phyloP scores from a whole-genome alignment of 2,888 invertebrate species.

The Acheta domesticus region DNA sequence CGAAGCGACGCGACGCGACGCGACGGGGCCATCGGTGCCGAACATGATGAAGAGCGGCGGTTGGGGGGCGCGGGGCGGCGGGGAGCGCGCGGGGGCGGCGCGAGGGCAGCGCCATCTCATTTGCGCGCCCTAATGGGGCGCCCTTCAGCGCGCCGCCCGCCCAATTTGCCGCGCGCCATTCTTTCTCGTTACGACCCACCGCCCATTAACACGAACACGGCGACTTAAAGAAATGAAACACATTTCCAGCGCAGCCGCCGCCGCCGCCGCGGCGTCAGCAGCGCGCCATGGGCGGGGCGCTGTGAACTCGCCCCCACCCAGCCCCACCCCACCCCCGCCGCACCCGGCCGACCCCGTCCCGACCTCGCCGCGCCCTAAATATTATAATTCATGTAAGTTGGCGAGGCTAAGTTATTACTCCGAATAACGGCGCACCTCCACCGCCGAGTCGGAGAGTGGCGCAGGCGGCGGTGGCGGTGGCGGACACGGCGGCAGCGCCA shows the following conservation, averaged over 20 bases:
- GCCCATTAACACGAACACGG: constrained; percentile 18
- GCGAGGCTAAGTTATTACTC: constrained; percentile 18
- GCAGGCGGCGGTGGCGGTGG: too few relatives aligned
- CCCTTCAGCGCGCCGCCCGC: neutral
- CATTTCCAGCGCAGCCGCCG: constrained; percentile 7
- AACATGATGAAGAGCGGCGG: neutral
- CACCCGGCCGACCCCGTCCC: neutral
- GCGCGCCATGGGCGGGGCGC: neutral
- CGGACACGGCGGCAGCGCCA: neutral
- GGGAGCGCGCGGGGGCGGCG: neutral
- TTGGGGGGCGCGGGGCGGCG: neutral
- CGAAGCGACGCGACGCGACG: too few relatives aligned
- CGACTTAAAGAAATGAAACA: constrained; percentile 18
- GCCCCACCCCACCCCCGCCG: neutral
- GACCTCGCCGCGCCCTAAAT: neutral
- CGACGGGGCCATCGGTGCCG: neutral
- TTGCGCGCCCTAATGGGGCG: constrained; percentile 2
- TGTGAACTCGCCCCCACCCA: too few relatives aligned
- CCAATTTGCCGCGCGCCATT: constrained; percentile 9
- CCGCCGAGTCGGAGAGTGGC: neutral
- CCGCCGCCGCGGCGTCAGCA: neutral
- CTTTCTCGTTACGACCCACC: constrained; percentile 18
- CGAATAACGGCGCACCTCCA: neutral
- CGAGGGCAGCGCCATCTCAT: neutral
- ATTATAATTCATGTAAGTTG: constrained; percentile 10